A percentile compares a stretch with the other conserved stretches of the same genome.
phyloP scores from a whole-genome alignment of 2,797 vertebrate species.

The Microctenopoma stevenorrisi region DNA sequence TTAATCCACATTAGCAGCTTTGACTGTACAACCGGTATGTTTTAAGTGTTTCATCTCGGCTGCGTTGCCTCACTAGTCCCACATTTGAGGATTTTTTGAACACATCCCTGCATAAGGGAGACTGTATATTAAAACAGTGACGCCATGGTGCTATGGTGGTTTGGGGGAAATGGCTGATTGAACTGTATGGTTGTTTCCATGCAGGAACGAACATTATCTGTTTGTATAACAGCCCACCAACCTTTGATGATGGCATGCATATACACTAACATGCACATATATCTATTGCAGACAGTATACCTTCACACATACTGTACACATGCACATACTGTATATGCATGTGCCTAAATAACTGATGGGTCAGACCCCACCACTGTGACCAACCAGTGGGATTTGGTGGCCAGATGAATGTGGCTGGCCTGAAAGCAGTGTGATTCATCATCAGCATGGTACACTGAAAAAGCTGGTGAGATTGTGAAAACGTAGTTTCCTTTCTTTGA shows the following conservation, averaged over 20 bases:
- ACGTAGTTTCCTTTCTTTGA: constrained; percentile 41
- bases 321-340: constrained; percentile 25
- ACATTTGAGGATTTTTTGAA: background rate
- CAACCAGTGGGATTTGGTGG: constrained; percentile 34
- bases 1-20: constrained; percentile 31
- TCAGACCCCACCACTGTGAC: constrained; percentile 57
- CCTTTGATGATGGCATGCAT: constrained; percentile 43
- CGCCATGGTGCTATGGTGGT: constrained; percentile 66
- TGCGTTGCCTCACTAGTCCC: constrained; percentile 28
- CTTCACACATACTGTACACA: constrained; percentile 37
- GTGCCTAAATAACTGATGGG: constrained; percentile 33
- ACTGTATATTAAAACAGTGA: constrained; percentile 39
- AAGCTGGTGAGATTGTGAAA: constrained; percentile 62
- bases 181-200: constrained; percentile 31
- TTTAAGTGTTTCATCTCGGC: constrained; percentile 39
- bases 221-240: constrained; percentile 35
- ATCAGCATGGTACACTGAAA: constrained; percentile 64
- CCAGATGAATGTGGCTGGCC: constrained; percentile 30
- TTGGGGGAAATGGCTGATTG: constrained; percentile 31
- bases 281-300: constrained; percentile 24
- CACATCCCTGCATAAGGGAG: constrained; percentile 10
- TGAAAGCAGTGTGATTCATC: constrained; percentile 46
- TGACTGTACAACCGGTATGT: constrained; percentile 7
- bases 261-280: constrained; percentile 53
- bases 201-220: constrained; percentile 18